Conservation (phyloP, 2,113 vertebrate genomes). For the Scomber japonicus region DNA sequence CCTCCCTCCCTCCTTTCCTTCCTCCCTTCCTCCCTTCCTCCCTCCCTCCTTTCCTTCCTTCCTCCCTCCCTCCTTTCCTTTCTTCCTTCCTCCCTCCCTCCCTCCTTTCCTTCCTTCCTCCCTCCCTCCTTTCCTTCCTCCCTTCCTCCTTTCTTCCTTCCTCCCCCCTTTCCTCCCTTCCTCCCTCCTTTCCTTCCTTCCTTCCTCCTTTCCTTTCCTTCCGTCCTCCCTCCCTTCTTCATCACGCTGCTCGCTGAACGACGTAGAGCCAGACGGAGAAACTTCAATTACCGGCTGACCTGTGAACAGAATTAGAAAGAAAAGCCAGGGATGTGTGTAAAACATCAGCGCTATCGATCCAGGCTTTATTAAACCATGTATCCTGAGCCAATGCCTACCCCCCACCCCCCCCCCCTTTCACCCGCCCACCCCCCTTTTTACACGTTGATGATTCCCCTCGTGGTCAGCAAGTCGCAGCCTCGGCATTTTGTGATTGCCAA, state of each 20-base stretch:
- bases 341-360: slow-evolving; percentile 52
- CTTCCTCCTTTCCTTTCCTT: no score
- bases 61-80: no score
- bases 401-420: no score
- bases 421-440: background rate
- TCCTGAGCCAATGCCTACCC: slow-evolving; percentile 41
- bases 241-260: background rate
- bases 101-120: no score
- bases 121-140: no score
- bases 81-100: no score
- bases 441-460: slow-evolving; percentile 36
- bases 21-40: no score
- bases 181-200: no score
- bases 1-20: no score
- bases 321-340: slow-evolving; percentile 31
- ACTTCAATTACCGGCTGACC: slow-evolving; percentile 49
- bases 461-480: slow-evolving; percentile 3
- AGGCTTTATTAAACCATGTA: slow-evolving; percentile 61
- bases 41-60: no score
- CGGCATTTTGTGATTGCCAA: slow-evolving; percentile 7
- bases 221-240: background rate
- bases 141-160: no score
- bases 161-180: no score
- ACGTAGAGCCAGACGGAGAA: slow-evolving; percentile 15
- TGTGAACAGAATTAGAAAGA: slow-evolving; percentile 50